A percentile compares a stretch with the other conserved stretches of the same genome.
phyloP scores from a whole-genome alignment of 2,113 vertebrate genomes.

The Ictalurus furcatus region DNA sequence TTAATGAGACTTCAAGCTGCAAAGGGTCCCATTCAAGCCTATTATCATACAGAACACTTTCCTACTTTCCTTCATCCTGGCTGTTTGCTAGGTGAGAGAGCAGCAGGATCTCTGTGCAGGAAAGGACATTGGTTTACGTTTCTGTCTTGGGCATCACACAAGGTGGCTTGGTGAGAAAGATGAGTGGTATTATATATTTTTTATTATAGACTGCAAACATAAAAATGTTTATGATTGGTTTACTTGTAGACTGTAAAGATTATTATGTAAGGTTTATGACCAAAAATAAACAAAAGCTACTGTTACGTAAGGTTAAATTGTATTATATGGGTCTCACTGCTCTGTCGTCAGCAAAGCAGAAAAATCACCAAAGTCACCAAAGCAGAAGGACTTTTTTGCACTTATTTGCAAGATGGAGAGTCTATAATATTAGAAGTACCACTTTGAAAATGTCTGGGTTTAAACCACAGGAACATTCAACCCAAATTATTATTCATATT shows the following conservation, averaged over 20 bases:
- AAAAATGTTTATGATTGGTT: constrained; percentile 6
- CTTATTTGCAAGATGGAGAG: not conserved
- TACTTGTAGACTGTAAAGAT: not conserved
- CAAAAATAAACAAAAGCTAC: not conserved
- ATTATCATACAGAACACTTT: constrained; percentile 52
- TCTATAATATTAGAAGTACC: not conserved
- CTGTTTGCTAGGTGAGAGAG: constrained; percentile 35
- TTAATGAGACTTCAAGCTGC: constrained; percentile 47
- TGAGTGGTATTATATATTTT: not conserved
- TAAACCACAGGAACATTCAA: not conserved
- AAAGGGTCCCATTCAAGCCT: constrained; percentile 48
- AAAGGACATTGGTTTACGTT: constrained; percentile 7
- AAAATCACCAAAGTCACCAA: not conserved
- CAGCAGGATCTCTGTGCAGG: constrained; percentile 2
- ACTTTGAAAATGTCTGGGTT: not conserved
- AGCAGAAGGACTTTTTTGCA: not conserved
- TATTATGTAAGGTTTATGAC: not conserved
- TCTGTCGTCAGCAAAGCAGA: not conserved
- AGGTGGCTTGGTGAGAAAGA: not conserved
- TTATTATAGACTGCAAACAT: not conserved
- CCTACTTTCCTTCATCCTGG: constrained; percentile 38
- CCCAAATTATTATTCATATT: not conserved
- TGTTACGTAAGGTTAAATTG: not conserved
- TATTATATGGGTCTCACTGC: not conserved
- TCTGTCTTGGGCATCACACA: constrained; percentile 9